These are phyloP conservation scores for Hydrozoanthus tunicans DNA, from an alignment of 64 coral and sea anemone genomes.

Conservation along the genomic window DNA sequence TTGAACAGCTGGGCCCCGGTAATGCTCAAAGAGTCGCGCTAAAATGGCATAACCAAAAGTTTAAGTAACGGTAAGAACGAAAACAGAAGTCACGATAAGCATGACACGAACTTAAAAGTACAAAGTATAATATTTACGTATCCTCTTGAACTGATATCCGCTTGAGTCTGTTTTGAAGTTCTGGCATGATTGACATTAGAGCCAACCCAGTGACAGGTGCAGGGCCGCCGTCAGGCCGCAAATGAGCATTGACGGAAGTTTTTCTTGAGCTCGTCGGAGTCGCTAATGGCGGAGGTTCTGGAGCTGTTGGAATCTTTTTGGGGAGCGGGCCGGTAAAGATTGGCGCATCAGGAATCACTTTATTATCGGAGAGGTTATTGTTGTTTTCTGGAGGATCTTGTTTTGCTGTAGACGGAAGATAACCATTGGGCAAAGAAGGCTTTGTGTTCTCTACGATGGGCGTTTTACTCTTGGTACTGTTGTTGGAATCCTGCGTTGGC, in stretches of 20 bases:
- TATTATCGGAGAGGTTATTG: neutral
- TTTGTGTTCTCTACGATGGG: neutral
- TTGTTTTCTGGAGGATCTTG: slow-evolving; percentile 1
- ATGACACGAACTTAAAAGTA: neutral
- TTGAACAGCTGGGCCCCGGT: too few species aligned
- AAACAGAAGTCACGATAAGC: too few species aligned
- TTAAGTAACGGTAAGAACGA: too few species aligned
- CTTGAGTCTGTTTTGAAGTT: slow-evolving; percentile 43
- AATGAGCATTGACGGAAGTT: neutral
- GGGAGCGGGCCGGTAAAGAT: neutral
- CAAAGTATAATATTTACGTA: neutral
- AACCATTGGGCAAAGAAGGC: neutral
- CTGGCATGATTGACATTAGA: slow-evolving; percentile 34
- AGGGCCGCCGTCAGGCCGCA: slow-evolving; percentile 13
- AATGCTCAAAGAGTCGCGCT: too few species aligned
- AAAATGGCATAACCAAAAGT: too few species aligned
- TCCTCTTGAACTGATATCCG: slow-evolving; percentile 46
- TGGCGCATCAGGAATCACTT: slow-evolving; percentile 28
- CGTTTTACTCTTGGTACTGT: neutral
- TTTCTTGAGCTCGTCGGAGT: neutral
- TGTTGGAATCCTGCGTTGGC: neutral
- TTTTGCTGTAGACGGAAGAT: neutral
- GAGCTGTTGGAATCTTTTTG: neutral
- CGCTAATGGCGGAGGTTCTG: neutral
- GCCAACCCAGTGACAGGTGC: slow-evolving; percentile 12